Conservation (phyloP, 2,797 vertebrate genomes). For the Squalus acanthias region DNA sequence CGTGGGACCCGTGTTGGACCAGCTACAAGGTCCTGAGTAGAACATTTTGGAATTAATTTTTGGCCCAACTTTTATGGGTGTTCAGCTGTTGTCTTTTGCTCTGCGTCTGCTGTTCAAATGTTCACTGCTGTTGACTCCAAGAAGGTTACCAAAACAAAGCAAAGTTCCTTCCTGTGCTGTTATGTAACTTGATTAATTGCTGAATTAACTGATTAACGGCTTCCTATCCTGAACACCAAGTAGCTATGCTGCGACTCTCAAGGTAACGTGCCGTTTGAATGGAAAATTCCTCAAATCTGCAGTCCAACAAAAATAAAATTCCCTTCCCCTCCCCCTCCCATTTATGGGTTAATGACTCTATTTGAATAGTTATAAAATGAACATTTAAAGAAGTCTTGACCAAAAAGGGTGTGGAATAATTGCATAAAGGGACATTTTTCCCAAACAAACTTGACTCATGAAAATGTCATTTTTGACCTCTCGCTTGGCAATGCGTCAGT, state of each 20-base stretch:
- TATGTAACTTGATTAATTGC: neutral
- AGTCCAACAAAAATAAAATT: neutral
- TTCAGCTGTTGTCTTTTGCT: neutral
- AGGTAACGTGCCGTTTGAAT: neutral
- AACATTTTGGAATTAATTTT: neutral
- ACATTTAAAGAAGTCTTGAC: neutral
- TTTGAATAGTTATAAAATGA: neutral
- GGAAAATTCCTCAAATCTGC: neutral
- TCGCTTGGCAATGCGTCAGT: neutral
- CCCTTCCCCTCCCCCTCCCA: neutral
- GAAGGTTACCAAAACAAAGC: neutral
- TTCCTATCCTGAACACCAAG: neutral
- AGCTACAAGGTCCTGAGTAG: neutral
- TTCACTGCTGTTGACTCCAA: neutral
- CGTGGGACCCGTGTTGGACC: neutral
- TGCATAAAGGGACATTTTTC: constrained; percentile 17
- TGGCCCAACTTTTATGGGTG: neutral
- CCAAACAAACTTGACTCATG: constrained; percentile 19
- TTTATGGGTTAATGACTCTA: neutral
- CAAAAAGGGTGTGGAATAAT: constrained; percentile 27
- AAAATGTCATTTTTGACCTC: constrained; percentile 7
- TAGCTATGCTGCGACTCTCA: neutral
- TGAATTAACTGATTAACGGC: neutral
- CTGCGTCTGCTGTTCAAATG: neutral
- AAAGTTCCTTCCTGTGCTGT: neutral